Conservation (phyloP, 2,888 invertebrate genomes). For the Xestia c-nigrum region DNA sequence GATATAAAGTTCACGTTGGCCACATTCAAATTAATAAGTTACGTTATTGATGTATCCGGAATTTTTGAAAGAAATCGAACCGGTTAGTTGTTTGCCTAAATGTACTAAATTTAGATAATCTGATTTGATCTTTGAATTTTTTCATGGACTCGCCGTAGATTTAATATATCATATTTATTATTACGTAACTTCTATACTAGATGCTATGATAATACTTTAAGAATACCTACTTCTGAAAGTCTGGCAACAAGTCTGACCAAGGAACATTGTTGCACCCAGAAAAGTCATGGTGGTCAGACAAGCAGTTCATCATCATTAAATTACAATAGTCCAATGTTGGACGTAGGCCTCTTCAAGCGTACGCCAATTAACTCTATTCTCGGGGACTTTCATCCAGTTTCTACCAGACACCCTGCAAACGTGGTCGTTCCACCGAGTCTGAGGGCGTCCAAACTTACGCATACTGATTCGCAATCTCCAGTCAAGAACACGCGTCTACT, state of each 20-base stretch:
- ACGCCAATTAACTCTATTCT: neutral
- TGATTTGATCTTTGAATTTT: neutral
- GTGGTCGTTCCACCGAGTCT: neutral
- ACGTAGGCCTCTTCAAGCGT: neutral
- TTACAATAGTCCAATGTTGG: neutral
- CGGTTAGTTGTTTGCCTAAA: neutral
- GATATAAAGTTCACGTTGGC: slow-evolving; percentile 18
- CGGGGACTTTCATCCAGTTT: neutral
- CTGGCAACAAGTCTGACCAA: neutral
- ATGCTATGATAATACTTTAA: neutral
- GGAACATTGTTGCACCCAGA: neutral
- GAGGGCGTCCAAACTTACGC: neutral
- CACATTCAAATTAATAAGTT: neutral
- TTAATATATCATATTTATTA: neutral
- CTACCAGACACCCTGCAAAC: neutral
- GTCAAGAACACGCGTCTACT: neutral
- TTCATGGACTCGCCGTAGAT: neutral
- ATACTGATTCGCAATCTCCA: neutral
- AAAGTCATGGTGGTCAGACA: neutral
- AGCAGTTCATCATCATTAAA: no score
- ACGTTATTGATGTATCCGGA: slow-evolving; percentile 28
- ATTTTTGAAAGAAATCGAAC: slow-evolving; percentile 1
- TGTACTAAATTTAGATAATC: neutral
- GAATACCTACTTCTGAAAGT: neutral
- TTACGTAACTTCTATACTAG: neutral